phyloP scores from a whole-genome alignment of 2,113 vertebrate species.

The Jacana jacana region DNA sequence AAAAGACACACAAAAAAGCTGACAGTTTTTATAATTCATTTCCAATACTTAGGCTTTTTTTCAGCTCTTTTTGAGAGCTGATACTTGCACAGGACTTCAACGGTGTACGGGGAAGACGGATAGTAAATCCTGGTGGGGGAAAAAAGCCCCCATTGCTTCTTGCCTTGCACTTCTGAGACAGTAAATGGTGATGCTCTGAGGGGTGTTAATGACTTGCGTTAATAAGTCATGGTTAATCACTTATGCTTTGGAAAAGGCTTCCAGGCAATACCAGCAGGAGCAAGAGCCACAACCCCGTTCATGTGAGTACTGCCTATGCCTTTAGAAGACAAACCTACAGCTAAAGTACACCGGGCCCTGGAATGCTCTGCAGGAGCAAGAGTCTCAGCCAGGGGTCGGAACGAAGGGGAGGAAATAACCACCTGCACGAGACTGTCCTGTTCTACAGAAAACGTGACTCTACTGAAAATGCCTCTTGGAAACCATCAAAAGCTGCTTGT shows the following conservation, averaged over 20 bases:
- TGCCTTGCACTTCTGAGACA: background rate
- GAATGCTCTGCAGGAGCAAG: background rate
- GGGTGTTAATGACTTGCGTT: background rate
- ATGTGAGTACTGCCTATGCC: background rate
- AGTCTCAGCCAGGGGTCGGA: background rate
- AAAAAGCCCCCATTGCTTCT: background rate
- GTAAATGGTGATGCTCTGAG: background rate
- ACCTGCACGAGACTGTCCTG: background rate
- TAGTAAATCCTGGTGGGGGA: background rate
- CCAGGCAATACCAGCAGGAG: background rate
- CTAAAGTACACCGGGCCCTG: background rate
- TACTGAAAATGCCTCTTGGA: background rate
- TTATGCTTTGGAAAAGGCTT: background rate
- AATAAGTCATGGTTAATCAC: background rate
- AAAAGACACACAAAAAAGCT: background rate
- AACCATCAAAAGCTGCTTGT: background rate
- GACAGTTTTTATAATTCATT: conserved; percentile 15
- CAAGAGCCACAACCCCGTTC: background rate
- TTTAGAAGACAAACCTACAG: background rate
- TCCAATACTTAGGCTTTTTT: background rate
- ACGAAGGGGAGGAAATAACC: background rate
- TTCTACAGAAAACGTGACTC: background rate
- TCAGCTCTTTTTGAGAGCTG: background rate
- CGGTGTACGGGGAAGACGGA: background rate
- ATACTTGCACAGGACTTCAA: conserved; percentile 3